Evolutionary conservation across 1,140 invertebrate species (phyloP), one percentile per base, ranked within the genome.

Genomic region (Drosophila quadrilineata): DNA sequence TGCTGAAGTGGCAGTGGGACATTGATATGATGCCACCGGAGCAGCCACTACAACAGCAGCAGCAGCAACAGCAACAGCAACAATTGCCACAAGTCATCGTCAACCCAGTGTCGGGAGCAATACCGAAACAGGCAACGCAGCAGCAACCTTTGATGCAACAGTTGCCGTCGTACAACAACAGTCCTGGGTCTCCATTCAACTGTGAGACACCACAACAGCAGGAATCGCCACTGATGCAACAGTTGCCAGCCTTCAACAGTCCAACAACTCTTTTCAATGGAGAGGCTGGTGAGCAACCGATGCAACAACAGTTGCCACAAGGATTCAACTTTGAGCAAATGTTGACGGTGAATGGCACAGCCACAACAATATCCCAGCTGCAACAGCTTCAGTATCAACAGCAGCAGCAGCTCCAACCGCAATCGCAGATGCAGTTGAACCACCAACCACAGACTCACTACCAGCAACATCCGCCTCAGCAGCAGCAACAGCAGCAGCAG

Each of bases 1-100:
- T 0, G 35, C 53, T 48, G 73, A 84, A n/a, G n/a, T 19, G 33
- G 79, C 31, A 48, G 59, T 40, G 66, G 56, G 1, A 56, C 73
- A 1, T 31, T 63, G 17, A 38, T 28, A 3, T 40, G 36, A 19
- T 17, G n/a, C n/a, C n/a, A n/a, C n/a, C n/a, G n/a, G n/a, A n/a
- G n/a, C n/a, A n/a, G 14, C 2, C 17, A 17, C 6, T 62, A 1
- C 24, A 54, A 21, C 50, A 63, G 14, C 36, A 40, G 16, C 24
- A 28, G 3, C 46, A 48, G 16, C 38, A 41, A 3, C 41, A 45
- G 19, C 48, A 35, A 4, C 49, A 40, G 56, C 33, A 38, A 38
- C 38, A 16, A 16, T 6, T 24, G 2, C 5, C 21, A 24, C 22
- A 43, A 19, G n/a, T n/a, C n/a, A n/a, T n/a, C n/a, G n/a, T n/a